Conservation (phyloP, 2,797 vertebrate species). For the Sandelia bainsii region DNA sequence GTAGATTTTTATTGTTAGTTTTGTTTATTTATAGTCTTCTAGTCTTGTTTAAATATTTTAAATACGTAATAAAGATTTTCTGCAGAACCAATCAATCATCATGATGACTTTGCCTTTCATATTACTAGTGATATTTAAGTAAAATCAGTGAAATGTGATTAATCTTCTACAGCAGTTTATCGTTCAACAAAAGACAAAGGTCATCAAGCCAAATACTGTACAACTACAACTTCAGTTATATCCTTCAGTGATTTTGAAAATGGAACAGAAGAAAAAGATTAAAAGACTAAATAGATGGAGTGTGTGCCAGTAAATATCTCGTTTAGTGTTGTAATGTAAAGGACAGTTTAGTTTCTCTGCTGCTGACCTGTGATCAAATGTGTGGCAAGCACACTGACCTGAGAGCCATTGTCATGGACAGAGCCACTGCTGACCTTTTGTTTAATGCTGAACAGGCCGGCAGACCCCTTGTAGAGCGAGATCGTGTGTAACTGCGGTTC, state of each 20-base stretch:
- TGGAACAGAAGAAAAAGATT: background rate
- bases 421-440: conserved; percentile 63
- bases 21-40: no score
- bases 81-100: no score
- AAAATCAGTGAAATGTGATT: no score
- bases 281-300: background rate
- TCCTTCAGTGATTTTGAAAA: background rate
- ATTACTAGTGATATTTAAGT: no score
- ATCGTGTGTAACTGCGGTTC: conserved; percentile 57
- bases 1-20: no score
- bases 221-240: background rate
- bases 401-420: conserved; percentile 65
- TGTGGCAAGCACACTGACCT: conserved; percentile 49
- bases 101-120: no score
- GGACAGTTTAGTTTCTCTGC: conserved; percentile 19
- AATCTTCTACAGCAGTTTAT: background rate
- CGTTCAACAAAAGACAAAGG: conserved; percentile 6
- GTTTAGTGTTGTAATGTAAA: background rate
- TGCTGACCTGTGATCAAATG: conserved; percentile 29
- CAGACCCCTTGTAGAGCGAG: conserved; percentile 52
- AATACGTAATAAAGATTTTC: no score
- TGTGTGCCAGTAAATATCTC: background rate
- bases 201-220: background rate
- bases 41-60: no score
- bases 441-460: conserved; percentile 36